Evolutionary conservation across 2,797 vertebrate species (phyloP), one percentile per base, ranked within the genome.

Genomic region (Brachyrhaphis roseni): DNA sequence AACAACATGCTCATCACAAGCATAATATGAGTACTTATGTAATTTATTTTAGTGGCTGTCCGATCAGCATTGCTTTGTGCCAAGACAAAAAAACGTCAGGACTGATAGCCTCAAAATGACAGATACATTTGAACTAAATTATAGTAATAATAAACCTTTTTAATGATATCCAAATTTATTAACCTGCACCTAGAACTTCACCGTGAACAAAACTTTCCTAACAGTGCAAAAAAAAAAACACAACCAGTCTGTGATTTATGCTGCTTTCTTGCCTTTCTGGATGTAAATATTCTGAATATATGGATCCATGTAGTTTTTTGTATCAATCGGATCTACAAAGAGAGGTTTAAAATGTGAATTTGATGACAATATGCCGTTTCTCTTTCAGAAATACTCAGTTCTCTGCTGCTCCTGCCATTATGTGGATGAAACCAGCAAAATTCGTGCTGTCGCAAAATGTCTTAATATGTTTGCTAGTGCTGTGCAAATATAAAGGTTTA

Each of bases 391-490:
- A 70, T 86, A 79, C 77, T 73, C 62, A 46, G 80, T 85, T 79
- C 85, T 85, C 85, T 81, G 86, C 89, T 87, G 83, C 89, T 87
- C 82, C 89, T 92, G 85, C 85, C 90, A 59, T 83, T 26, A 72
- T 86, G 83, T 85, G 85, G 88, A 87, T 86, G 70, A 90, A 84
- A 90, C 88, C 92, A 92, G 91, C 90, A 84, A 26, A 82, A 82
- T 86, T 74, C 13, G 78, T 89, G 87, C 89, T 92, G 78, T 89
- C 86, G 88, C 89, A 91, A 79, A 94, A 94, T 87, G 94, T 96
- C 94, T 96, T 95, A 96, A 95, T 94, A 93, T 94, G 90, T 93
- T 89, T 85, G 81, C 83, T 87, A 81, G 85, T 91, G 88, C 79
- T 92, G 83, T 92, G 84, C 53, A 88, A 82, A 45, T 86, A 79